phyloP scores from a whole-genome alignment of 2,113 vertebrate species.

The Albula glossodonta region DNA sequence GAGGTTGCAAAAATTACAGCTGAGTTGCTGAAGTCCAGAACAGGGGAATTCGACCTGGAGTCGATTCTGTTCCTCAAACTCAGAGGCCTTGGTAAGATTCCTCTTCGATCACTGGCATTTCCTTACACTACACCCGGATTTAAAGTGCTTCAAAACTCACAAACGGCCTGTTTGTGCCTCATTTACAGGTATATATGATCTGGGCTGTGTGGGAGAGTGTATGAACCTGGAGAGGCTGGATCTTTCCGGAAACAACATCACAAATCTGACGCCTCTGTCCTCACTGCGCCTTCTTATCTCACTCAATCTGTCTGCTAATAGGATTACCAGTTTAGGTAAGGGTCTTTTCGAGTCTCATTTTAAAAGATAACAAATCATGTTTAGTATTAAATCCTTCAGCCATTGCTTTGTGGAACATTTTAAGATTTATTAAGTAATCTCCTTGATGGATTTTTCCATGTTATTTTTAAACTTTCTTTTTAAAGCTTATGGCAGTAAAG shows the following conservation, averaged over 20 bases:
- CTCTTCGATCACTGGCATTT: slow-evolving; percentile 12
- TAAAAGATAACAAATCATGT: not conserved
- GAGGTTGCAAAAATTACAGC: slow-evolving; percentile 67
- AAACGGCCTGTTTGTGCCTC: not conserved
- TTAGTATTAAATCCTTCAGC: not conserved
- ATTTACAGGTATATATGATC: slow-evolving; percentile 68
- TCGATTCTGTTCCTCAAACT: slow-evolving; percentile 77
- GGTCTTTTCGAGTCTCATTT: not conserved
- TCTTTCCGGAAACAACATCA: slow-evolving; percentile 82
- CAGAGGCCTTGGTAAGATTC: slow-evolving; percentile 64
- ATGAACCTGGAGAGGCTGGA: slow-evolving; percentile 87
- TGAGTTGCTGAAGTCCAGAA: slow-evolving; percentile 70
- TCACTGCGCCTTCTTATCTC: slow-evolving; percentile 74
- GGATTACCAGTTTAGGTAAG: slow-evolving; percentile 77
- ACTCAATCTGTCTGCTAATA: slow-evolving; percentile 83
- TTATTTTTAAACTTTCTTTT: too few relatives aligned
- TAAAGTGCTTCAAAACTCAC: not conserved
- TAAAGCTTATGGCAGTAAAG: too few relatives aligned
- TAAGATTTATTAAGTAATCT: not conserved
- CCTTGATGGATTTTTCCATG: too few relatives aligned
- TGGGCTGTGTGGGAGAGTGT: slow-evolving; percentile 89
- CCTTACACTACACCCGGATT: not conserved
- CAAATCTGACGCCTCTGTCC: slow-evolving; percentile 77
- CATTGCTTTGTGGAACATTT: not conserved
- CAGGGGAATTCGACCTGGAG: slow-evolving; percentile 77